Conservation (phyloP, 2,888 invertebrate genomes). For the Adineta ricciae region DNA sequence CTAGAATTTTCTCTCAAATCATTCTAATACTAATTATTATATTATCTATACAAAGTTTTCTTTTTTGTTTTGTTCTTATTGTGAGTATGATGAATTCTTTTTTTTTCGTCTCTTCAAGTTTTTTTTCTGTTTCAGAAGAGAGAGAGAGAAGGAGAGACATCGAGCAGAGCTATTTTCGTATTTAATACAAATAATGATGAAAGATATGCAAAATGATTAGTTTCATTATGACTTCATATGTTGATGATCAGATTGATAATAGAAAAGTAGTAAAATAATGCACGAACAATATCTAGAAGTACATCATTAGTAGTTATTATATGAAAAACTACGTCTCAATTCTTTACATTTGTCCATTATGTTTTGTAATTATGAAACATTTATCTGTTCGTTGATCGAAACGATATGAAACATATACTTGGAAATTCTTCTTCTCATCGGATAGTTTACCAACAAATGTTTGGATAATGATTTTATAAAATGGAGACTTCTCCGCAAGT, state of each 20-base stretch:
- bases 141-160: background rate
- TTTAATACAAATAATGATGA: background rate
- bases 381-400: background rate
- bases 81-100: background rate
- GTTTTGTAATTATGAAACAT: background rate
- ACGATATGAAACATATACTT: background rate
- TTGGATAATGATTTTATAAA: slow-evolving; percentile 1
- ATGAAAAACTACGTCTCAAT: no score
- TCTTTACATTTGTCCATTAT: background rate
- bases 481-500: background rate
- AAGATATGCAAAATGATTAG: background rate
- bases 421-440: background rate
- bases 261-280: background rate
- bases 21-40: background rate
- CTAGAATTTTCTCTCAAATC: background rate
- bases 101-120: background rate
- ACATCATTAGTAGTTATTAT: background rate
- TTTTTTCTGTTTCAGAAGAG: background rate
- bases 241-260: background rate
- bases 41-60: background rate
- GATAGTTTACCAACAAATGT: background rate
- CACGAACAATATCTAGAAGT: background rate
- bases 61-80: background rate
- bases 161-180: slow-evolving; percentile 15
- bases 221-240: no score